Evolutionary conservation across 92 coral and sea anemone genomes (phyloP).

Genomic region (Bergia puertoricense): DNA sequence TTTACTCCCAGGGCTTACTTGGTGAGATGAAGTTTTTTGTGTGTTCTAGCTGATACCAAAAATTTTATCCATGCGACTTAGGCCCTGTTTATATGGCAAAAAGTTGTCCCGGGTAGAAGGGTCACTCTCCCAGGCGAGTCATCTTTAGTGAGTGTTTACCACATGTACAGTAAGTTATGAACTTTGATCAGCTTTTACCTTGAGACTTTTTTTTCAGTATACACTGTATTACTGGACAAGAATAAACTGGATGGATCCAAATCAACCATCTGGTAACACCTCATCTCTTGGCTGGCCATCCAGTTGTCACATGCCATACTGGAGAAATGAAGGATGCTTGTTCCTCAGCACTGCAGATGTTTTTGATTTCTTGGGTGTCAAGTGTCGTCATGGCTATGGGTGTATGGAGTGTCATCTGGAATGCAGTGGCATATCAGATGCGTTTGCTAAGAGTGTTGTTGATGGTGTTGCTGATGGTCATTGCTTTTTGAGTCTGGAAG

Average conservation of each 20-base stretch:
- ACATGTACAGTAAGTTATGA: background rate
- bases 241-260: background rate
- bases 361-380: background rate
- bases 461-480: background rate
- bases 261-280: background rate
- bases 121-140: too few relatives aligned
- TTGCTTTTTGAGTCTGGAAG: background rate
- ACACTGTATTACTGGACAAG: background rate
- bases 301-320: background rate
- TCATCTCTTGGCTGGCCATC: slow-evolving; percentile 15
- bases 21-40: too few relatives aligned
- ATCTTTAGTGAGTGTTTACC: too few relatives aligned
- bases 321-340: background rate
- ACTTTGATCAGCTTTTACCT: background rate
- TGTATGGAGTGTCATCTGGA: background rate
- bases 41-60: too few relatives aligned
- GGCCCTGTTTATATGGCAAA: too few relatives aligned
- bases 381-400: background rate
- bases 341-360: slow-evolving; percentile 5
- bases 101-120: too few relatives aligned
- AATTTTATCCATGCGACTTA: too few relatives aligned
- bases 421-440: slow-evolving; percentile 7
- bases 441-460: background rate
- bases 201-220: background rate
- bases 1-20: too few relatives aligned